Evolutionary conservation across 2,888 invertebrate genomes (phyloP).

Genomic region (Lycia hirtaria): DNA sequence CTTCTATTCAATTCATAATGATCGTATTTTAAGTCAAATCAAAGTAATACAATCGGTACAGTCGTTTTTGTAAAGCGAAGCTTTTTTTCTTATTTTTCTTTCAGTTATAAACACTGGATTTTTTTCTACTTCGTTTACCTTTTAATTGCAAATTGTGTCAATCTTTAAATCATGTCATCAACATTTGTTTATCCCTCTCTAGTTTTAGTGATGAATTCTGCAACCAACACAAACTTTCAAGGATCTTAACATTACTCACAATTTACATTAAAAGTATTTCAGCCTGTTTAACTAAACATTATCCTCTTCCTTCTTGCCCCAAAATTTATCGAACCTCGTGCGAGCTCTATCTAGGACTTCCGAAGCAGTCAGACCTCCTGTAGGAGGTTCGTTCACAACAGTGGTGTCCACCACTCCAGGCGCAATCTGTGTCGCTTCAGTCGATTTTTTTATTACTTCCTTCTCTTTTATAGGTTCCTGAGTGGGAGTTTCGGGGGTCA

Average conservation of each 20-base stretch:
- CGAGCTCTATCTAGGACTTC: conserved; percentile 93
- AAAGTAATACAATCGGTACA: conserved; percentile 59
- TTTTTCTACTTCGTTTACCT: conserved; percentile 56
- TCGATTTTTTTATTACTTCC: conserved; percentile 77
- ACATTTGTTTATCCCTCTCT: not conserved
- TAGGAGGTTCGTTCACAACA: conserved; percentile 74
- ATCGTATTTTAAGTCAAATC: conserved; percentile 50
- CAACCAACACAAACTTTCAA: not conserved
- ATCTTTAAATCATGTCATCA: conserved; percentile 9
- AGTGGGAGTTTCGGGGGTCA: conserved; percentile 75
- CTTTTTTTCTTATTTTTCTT: conserved; percentile 63
- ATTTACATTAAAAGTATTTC: conserved; percentile 53
- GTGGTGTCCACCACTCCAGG: conserved; percentile 85
- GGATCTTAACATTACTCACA: conserved; percentile 45
- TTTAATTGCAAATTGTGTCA: conserved; percentile 51
- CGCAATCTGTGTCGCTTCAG: conserved; percentile 80
- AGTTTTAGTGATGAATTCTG: not conserved
- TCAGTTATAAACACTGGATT: conserved; percentile 65
- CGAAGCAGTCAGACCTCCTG: conserved; percentile 86
- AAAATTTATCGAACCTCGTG: conserved; percentile 93
- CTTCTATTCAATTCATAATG: conserved; percentile 75
- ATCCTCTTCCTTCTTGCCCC: conserved; percentile 89
- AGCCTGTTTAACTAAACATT: conserved; percentile 70
- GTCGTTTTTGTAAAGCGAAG: conserved; percentile 79
- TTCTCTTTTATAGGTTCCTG: conserved; percentile 67